phyloP scores from a whole-genome alignment of 1,140 invertebrate species.

The Drosophila pseudoananassae region DNA sequence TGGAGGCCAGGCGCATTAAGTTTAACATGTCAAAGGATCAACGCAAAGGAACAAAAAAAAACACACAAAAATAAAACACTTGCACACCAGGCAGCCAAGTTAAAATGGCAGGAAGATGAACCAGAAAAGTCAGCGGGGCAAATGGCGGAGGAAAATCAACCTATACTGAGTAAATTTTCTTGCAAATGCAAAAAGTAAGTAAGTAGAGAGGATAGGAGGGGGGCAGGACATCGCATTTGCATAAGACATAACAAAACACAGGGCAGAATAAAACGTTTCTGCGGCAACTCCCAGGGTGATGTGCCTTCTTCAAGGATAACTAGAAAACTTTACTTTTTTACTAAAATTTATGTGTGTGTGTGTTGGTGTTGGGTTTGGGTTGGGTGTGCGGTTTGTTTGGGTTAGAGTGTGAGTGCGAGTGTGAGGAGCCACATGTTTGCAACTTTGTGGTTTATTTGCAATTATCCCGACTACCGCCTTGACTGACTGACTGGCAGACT shows the following conservation, averaged over 20 bases:
- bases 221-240: slow-evolving; percentile 58
- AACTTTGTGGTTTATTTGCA: slow-evolving; percentile 82
- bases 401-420: not conserved
- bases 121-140: slow-evolving; percentile 10
- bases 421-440: slow-evolving; percentile 69
- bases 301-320: slow-evolving; percentile 25
- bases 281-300: slow-evolving; percentile 38
- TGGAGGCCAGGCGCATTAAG: slow-evolving; percentile 65
- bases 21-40: slow-evolving; percentile 81
- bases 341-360: slow-evolving; percentile 50
- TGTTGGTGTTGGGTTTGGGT: slow-evolving; percentile 28
- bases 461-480: slow-evolving; percentile 63
- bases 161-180: slow-evolving; percentile 65
- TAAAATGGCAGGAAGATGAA: slow-evolving; percentile 37
- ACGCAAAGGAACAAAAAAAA: slow-evolving; percentile 36
- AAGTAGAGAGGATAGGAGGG: not conserved
- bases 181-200: slow-evolving; percentile 53
- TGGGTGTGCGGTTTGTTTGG: not conserved
- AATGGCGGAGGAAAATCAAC: slow-evolving; percentile 58
- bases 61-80: slow-evolving; percentile 5
- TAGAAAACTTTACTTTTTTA: slow-evolving; percentile 55
- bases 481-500: slow-evolving; percentile 41
- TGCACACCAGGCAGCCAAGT: slow-evolving; percentile 16
- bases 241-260: slow-evolving; percentile 71
- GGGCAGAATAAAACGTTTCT: slow-evolving; percentile 64